These are phyloP conservation scores for Labeo calbasu DNA, from an alignment of 2,797 vertebrate species.

Conservation along the genomic window DNA sequence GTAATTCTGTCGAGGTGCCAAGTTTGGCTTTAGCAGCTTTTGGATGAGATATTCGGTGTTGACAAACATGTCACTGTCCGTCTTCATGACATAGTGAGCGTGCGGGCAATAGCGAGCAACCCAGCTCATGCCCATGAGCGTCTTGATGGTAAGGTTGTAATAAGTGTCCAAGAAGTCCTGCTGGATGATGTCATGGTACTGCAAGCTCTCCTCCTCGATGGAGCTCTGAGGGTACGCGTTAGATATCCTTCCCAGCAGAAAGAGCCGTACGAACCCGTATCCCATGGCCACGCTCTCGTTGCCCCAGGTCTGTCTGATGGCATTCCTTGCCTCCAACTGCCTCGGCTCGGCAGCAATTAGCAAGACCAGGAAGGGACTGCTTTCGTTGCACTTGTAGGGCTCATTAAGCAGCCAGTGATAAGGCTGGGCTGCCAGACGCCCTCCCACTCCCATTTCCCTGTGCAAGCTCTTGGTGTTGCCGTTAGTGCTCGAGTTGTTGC, in stretches of 20 bases:
- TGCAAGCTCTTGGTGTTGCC: constrained; percentile 85
- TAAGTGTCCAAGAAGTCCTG: constrained; percentile 97
- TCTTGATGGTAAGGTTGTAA: constrained; percentile 97
- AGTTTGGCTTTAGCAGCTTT: constrained; percentile 93
- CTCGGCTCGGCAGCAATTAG: constrained; percentile 91
- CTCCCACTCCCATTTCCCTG: constrained; percentile 88
- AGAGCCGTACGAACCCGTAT: constrained; percentile 88
- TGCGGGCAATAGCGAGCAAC: constrained; percentile 90
- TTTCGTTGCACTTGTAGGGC: constrained; percentile 88
- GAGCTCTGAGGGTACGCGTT: constrained; percentile 81
- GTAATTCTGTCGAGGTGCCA: constrained; percentile 88
- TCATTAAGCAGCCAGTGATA: constrained; percentile 94
- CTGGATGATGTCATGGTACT: constrained; percentile 92
- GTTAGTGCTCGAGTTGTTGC: constrained; percentile 78
- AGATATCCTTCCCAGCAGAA: constrained; percentile 85
- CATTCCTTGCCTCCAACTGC: constrained; percentile 89
- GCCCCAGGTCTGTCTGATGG: constrained; percentile 96
- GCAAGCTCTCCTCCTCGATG: constrained; percentile 91
- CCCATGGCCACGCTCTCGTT: constrained; percentile 89
- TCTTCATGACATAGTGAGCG: constrained; percentile 95
- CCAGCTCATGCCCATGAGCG: constrained; percentile 99
- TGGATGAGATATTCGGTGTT: constrained; percentile 98
- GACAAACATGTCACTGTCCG: constrained; percentile 99
- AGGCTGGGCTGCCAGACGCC: constrained; percentile 83
- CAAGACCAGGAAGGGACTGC: constrained; percentile 88